Percentiles rank a stretch among this genome's conserved stretches.
phyloP scores from a whole-genome alignment of 2,113 vertebrate genomes.

The Poeciliopsis occidentalis region DNA sequence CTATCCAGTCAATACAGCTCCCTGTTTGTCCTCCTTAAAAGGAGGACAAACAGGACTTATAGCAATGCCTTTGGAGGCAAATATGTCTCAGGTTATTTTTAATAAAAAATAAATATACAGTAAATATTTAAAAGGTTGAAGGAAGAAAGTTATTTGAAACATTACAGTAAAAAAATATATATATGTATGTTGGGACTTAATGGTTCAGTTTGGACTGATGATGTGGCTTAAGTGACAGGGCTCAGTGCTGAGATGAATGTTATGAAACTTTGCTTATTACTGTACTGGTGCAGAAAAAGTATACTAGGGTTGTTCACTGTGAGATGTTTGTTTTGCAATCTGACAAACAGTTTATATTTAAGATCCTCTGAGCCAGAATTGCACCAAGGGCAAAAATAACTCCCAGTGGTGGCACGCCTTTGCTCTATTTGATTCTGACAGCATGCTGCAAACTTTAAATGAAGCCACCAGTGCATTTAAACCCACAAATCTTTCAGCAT shows the following conservation, averaged over 20 bases:
- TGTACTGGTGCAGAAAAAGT: background rate
- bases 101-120: conserved; percentile 20
- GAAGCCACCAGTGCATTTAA: background rate
- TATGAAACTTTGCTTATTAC: background rate
- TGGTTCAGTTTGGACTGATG: background rate
- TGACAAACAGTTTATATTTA: conserved; percentile 16
- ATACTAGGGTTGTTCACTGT: background rate
- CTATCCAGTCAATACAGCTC: conserved; percentile 49
- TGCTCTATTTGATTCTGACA: background rate
- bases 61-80: background rate
- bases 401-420: background rate
- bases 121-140: conserved; percentile 2
- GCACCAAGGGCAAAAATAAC: background rate
- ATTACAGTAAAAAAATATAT: background rate
- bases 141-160: background rate
- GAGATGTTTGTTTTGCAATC: conserved; percentile 9
- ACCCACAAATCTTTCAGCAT: background rate
- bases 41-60: conserved; percentile 34
- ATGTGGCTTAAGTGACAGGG: background rate
- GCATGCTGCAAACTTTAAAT: background rate
- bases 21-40: conserved; percentile 33
- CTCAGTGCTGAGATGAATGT: background rate
- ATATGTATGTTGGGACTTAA: background rate
- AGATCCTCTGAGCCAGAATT: background rate
- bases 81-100: conserved; percentile 8